Percentiles rank a stretch among this genome's conserved stretches.
Conservation (phyloP, 2,113 vertebrate species). For the Bubo blakistoni region DNA sequence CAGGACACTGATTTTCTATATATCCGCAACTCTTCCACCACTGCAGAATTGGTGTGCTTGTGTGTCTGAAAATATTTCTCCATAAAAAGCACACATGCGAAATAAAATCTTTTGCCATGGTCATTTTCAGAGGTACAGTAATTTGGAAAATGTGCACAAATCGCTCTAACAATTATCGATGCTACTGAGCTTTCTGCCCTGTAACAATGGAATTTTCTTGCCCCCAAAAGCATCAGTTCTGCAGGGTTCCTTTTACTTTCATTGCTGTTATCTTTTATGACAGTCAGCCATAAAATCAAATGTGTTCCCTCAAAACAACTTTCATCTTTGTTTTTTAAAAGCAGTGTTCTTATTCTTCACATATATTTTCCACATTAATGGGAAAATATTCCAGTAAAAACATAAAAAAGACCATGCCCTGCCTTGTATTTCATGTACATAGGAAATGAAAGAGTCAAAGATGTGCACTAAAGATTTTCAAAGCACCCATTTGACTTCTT, state of each 20-base stretch:
- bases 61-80: not conserved
- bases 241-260: not conserved
- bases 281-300: constrained; percentile 19
- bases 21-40: not conserved
- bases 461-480: not conserved
- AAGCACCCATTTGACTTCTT: not conserved
- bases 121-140: not conserved
- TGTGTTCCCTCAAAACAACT: not conserved
- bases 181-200: not conserved
- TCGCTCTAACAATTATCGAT: not conserved
- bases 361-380: not conserved
- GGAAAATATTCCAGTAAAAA: not conserved
- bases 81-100: not conserved
- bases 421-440: not conserved
- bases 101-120: not conserved
- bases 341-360: not conserved
- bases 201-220: not conserved
- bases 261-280: constrained; percentile 14
- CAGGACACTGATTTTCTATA: not conserved
- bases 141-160: constrained; percentile 17
- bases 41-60: not conserved
- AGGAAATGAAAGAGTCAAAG: constrained; percentile 15
- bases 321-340: constrained; percentile 30
- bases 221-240: not conserved
- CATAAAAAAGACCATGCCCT: not conserved